Evolutionary conservation across 2,797 vertebrate genomes (phyloP), one percentile per base, ranked within the genome.

Genomic region (Zenarchopterus dispar): DNA sequence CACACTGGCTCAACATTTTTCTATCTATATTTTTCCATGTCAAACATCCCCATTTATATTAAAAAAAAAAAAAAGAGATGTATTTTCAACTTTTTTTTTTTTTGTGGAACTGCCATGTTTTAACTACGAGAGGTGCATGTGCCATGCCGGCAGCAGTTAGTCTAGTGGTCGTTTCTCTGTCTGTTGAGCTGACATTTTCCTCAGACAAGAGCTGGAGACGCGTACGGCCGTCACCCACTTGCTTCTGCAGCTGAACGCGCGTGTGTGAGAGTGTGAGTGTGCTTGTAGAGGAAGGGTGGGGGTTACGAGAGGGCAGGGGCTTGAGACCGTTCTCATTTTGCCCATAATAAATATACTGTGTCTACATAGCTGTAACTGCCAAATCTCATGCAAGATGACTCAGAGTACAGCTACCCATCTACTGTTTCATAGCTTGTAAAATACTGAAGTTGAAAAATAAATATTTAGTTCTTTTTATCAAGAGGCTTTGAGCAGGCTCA

Each of bases 401-500:
- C 89, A 83, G 91, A 92, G 76, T 88, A 87, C 92, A 92, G 91
- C 90, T 91, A 90, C 77, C 36, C 87, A 91, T 86, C 89, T 93
- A 93, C 89, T 93, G 91, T 93, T 93, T 91, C 90, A 93, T 93
- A 91, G 91, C 91, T 92, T 94, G 91, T 93, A 93, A 90, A 92
- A 93, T 89, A 93, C 91, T 89, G 84, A 85, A 85, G 85, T 89
- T 89, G 64, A 91, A 90, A 89, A 92, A 93, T 91, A 90, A 88
- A 93, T 93, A 92, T 93, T 91, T 89, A 91, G 90, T 93, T 89
- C 86, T 92, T 94, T 94, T 93, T 94, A 93, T 92, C 85, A 88
- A 91, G 93, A 94, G 91, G 93, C 93, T 94, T 95, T 95, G 95
- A 97, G 96, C 96, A 96, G 96, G 96, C 96, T 98, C 96, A 93